Evolutionary conservation across 2,888 invertebrate species (phyloP).

Genomic region (Sicus ferrugineus): DNA sequence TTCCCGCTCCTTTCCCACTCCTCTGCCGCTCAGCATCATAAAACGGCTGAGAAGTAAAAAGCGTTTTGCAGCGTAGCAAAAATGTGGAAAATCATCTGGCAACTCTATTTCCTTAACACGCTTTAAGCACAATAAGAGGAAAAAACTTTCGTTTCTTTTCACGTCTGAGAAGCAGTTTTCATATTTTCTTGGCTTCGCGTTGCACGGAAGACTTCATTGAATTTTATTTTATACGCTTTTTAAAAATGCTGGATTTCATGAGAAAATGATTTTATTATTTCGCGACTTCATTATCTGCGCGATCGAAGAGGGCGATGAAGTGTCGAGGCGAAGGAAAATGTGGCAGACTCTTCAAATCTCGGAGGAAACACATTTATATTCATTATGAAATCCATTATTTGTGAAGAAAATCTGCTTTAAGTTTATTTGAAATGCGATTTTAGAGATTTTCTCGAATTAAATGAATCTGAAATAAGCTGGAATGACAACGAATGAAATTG

Average conservation of each 20-base stretch:
- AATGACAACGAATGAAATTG: no score
- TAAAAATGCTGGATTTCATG: neutral
- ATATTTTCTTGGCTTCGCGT: neutral
- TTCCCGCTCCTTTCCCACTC: no score
- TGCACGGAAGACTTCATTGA: neutral
- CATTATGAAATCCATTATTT: neutral
- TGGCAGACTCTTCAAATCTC: neutral
- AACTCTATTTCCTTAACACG: neutral
- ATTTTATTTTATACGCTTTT: neutral
- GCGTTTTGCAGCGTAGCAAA: neutral
- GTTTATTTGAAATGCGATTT: no score
- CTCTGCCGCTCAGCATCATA: neutral
- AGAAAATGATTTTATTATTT: slow-evolving; percentile 5
- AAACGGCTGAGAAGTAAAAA: neutral
- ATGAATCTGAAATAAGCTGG: no score
- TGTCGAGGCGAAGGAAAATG: neutral
- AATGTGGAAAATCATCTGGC: neutral
- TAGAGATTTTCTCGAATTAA: no score
- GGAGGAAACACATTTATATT: neutral
- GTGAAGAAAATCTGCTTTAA: no score
- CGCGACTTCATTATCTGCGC: neutral
- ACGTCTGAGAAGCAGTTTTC: neutral
- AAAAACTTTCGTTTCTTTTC: neutral
- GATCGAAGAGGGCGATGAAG: neutral
- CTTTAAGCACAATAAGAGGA: neutral